These are phyloP conservation scores for Toxotes lorentzi DNA, from an alignment of 2,797 vertebrate species.

Conservation along the genomic window DNA sequence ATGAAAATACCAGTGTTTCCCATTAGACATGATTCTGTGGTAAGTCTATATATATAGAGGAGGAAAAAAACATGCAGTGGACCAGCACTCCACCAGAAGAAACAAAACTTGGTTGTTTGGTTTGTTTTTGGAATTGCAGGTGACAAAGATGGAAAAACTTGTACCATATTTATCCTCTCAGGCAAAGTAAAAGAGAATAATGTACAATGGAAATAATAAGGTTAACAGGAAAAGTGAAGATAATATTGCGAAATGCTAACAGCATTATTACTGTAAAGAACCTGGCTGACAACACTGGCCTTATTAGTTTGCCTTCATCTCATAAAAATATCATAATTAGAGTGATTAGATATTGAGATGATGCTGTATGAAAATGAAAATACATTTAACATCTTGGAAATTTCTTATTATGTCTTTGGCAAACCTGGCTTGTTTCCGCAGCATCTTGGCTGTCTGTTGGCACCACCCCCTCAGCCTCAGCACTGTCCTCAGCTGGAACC, in stretches of 20 bases:
- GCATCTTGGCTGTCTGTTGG: slow-evolving; percentile 91
- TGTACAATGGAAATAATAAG: not conserved
- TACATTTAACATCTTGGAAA: not conserved
- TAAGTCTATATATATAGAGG: too few species aligned
- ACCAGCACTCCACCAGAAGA: too few species aligned
- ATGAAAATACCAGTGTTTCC: not conserved
- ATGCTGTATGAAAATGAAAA: not conserved
- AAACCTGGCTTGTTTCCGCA: slow-evolving; percentile 91
- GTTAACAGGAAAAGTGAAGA: not conserved
- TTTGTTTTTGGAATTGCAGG: not conserved
- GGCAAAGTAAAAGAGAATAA: not conserved
- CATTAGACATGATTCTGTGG: not conserved
- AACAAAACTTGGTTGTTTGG: not conserved
- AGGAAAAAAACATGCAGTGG: not conserved
- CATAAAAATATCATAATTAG: not conserved
- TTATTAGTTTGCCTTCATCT: not conserved
- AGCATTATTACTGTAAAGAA: not conserved
- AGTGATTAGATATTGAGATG: not conserved
- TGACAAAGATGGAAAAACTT: not conserved
- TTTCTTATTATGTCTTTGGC: slow-evolving; percentile 20
- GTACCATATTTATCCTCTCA: not conserved
- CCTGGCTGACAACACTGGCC: not conserved
- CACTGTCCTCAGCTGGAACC: slow-evolving; percentile 90
- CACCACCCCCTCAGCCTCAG: slow-evolving; percentile 91
- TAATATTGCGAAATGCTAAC: not conserved